Percentiles rank a stretch among this genome's conserved stretches.
These are phyloP conservation scores for Cephus sareptanus DNA, from an alignment of 2,888 invertebrate genomes.

Conservation along the genomic window DNA sequence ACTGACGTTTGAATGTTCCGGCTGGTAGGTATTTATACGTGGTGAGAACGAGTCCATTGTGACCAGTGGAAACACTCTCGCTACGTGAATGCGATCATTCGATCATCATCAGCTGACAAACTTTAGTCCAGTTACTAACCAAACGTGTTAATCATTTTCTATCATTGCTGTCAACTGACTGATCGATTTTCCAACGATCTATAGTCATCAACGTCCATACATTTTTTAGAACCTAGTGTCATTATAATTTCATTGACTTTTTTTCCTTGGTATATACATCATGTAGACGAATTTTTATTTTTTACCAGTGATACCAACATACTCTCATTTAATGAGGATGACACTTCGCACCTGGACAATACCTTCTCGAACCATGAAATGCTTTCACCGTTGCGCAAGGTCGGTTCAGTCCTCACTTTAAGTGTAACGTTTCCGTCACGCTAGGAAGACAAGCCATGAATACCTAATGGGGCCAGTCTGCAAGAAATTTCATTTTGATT, in stretches of 20 bases:
- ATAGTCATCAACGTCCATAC: not conserved
- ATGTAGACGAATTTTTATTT: too few relatives aligned
- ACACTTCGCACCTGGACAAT: conserved; percentile 33
- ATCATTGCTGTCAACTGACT: too few relatives aligned
- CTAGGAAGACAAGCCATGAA: conserved; percentile 17
- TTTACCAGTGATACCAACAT: too few relatives aligned
- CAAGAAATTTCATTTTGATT: too few relatives aligned
- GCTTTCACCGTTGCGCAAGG: conserved; percentile 58
- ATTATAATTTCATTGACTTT: too few relatives aligned
- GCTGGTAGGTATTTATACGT: conserved; percentile 55
- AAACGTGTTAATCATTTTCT: too few relatives aligned
- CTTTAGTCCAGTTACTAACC: not conserved
- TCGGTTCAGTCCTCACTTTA: conserved; percentile 41
- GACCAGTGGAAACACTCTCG: conserved; percentile 1
- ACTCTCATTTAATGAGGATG: not conserved
- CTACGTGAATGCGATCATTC: not conserved
- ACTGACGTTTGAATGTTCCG: conserved; percentile 47
- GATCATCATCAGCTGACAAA: not conserved
- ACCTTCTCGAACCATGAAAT: conserved; percentile 39
- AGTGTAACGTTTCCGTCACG: conserved; percentile 59
- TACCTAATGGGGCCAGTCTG: conserved; percentile 1
- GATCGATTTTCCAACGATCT: not conserved
- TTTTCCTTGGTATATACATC: too few relatives aligned
- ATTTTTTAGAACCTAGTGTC: not conserved
- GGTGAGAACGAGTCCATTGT: not conserved